These are phyloP conservation scores for Thelaira solivaga DNA, from an alignment of 2,888 invertebrate genomes.

Conservation along the genomic window DNA sequence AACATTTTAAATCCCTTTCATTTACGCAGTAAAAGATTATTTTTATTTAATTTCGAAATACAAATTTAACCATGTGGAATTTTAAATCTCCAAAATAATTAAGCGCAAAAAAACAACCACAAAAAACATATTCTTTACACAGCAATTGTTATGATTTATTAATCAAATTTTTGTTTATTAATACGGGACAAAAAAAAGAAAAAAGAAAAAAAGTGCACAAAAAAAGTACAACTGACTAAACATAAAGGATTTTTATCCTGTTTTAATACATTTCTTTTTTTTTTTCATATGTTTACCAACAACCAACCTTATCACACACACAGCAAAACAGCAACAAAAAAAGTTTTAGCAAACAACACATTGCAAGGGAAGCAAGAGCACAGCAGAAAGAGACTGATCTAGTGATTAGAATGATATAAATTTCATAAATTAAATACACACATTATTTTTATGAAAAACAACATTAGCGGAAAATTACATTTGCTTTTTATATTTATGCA, in stretches of 20 bases:
- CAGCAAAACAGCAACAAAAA: too few relatives aligned
- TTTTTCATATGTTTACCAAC: neutral
- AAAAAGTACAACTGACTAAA: neutral
- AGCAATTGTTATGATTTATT: conserved; percentile 56
- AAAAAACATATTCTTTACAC: conserved; percentile 43
- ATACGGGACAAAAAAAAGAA: conserved; percentile 42
- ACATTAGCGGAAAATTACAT: conserved; percentile 66
- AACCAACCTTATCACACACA: neutral
- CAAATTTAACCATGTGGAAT: conserved; percentile 54
- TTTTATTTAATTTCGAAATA: conserved; percentile 2
- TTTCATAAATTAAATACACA: conserved; percentile 75
- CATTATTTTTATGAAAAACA: conserved; percentile 65
- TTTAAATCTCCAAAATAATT: conserved; percentile 39
- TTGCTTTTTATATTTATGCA: conserved; percentile 31
- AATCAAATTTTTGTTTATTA: conserved; percentile 53
- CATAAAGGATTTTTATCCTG: conserved; percentile 3
- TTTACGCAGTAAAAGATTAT: neutral
- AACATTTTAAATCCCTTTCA: neutral
- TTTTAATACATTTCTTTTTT: too few relatives aligned
- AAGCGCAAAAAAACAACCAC: conserved; percentile 13
- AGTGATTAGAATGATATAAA: conserved; percentile 70
- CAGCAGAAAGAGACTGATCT: conserved; percentile 28
- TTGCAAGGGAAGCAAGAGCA: neutral
- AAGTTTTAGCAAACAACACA: neutral
- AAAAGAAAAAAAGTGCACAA: neutral